A percentile compares a stretch with the other conserved stretches of the same genome.
Evolutionary conservation across 2,888 invertebrate species (phyloP).

Genomic region (Sclerodermus sp.): DNA sequence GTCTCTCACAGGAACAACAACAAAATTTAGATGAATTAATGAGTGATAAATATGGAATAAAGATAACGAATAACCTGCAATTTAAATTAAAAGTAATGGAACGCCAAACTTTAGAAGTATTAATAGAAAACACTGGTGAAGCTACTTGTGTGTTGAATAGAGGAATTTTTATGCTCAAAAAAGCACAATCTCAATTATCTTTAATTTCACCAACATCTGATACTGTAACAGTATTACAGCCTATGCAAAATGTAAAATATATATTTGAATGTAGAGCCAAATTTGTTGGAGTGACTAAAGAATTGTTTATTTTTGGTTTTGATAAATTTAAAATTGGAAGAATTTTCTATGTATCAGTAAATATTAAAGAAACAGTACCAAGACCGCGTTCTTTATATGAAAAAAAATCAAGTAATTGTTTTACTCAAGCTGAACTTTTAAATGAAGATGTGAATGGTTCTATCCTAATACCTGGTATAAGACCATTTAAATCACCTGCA

Average conservation of each 20-base stretch:
- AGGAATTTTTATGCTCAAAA: conserved; percentile 61
- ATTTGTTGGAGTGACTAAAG: conserved; percentile 65
- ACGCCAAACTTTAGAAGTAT: conserved; percentile 57
- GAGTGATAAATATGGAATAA: conserved; percentile 60
- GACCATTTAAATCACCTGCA: conserved; percentile 59
- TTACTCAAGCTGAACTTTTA: conserved; percentile 3
- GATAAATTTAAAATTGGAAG: conserved; percentile 66
- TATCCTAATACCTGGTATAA: conserved; percentile 61
- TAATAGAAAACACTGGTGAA: conserved; percentile 57
- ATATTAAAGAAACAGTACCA: conserved; percentile 18
- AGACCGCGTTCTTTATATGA: conserved; percentile 3
- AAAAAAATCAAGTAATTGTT: background rate
- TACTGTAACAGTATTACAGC: conserved; percentile 53
- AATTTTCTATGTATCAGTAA: conserved; percentile 62
- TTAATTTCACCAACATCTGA: conserved; percentile 55
- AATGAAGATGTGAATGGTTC: conserved; percentile 17
- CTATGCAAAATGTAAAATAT: conserved; percentile 57
- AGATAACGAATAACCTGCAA: conserved; percentile 59
- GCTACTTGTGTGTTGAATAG: conserved; percentile 58
- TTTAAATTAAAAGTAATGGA: conserved; percentile 58
- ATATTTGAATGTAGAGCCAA: conserved; percentile 62
- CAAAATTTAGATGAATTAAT: conserved; percentile 33
- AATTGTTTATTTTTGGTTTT: conserved; percentile 66
- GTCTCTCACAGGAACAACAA: conserved; percentile 12
- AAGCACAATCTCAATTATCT: conserved; percentile 61